A percentile compares a stretch with the other conserved stretches of the same genome.
Conservation (phyloP, 2,888 invertebrate species). For the Lithodes maja region DNA sequence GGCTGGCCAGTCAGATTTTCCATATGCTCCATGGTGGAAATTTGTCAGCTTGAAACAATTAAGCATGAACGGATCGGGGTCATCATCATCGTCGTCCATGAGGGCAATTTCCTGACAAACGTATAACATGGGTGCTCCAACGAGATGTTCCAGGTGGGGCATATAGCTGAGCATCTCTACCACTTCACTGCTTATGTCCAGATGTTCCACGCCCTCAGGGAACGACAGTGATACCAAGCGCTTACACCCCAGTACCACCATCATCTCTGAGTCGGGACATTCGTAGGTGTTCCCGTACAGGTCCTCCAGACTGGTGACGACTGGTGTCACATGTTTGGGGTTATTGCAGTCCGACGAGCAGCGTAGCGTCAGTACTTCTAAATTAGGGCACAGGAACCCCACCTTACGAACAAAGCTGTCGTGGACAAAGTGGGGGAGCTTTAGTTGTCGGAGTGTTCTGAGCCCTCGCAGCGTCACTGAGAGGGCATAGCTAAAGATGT, state of each 20-base stretch:
- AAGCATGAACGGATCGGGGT: constrained; percentile 33
- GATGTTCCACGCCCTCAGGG: constrained; percentile 55
- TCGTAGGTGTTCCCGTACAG: constrained; percentile 33
- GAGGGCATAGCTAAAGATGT: constrained; percentile 52
- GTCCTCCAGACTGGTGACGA: constrained; percentile 52
- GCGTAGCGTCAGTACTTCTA: constrained; percentile 51
- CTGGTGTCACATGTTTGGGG: constrained; percentile 48
- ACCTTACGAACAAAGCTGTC: constrained; percentile 59
- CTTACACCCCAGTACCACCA: constrained; percentile 42
- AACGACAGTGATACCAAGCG: constrained; percentile 48
- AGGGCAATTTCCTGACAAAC: constrained; percentile 6
- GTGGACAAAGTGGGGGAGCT: constrained; percentile 60
- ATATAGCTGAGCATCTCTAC: constrained; percentile 59
- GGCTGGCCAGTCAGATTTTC: constrained; percentile 43
- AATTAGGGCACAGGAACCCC: constrained; percentile 51
- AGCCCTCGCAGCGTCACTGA: constrained; percentile 31
- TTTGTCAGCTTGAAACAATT: constrained; percentile 46
- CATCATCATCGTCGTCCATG: constrained; percentile 14
- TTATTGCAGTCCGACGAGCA: constrained; percentile 57
- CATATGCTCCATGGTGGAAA: constrained; percentile 59
- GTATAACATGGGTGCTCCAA: constrained; percentile 56
- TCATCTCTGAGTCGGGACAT: constrained; percentile 32
- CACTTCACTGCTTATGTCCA: constrained; percentile 51
- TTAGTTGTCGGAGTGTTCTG: constrained; percentile 47
- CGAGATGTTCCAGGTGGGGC: constrained; percentile 53